phyloP scores from a whole-genome alignment of 2,888 invertebrate genomes.

The Aquatica leii region DNA sequence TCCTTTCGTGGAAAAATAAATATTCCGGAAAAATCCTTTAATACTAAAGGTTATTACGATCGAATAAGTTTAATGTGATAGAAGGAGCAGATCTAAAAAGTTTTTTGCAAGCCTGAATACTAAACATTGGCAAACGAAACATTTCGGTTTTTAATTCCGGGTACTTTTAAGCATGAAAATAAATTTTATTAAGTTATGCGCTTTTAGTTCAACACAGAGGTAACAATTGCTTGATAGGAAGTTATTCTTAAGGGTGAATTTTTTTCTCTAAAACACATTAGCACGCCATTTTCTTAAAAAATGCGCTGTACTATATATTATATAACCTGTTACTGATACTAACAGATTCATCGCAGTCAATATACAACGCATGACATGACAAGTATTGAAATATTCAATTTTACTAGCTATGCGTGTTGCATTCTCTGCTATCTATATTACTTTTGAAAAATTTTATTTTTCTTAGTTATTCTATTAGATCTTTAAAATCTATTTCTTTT shows the following conservation, averaged over 20 bases:
- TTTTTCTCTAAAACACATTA: neutral
- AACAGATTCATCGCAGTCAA: neutral
- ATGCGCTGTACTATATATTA: neutral
- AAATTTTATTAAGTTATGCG: neutral
- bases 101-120: neutral
- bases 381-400: neutral
- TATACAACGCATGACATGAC: neutral
- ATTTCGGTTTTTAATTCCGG: neutral
- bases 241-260: no score
- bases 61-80: neutral
- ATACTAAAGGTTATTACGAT: neutral
- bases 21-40: neutral
- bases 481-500: neutral
- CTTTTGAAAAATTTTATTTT: neutral
- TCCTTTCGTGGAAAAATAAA: neutral
- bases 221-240: no score
- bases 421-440: neutral
- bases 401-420: neutral
- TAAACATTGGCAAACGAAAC: neutral
- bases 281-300: neutral
- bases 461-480: neutral
- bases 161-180: neutral
- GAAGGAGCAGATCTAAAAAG: neutral
- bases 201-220: neutral
- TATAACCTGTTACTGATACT: neutral